Evolutionary conservation across 2,888 invertebrate species (phyloP), one percentile per base, ranked within the genome.

Genomic region (Agrotis clavis): DNA sequence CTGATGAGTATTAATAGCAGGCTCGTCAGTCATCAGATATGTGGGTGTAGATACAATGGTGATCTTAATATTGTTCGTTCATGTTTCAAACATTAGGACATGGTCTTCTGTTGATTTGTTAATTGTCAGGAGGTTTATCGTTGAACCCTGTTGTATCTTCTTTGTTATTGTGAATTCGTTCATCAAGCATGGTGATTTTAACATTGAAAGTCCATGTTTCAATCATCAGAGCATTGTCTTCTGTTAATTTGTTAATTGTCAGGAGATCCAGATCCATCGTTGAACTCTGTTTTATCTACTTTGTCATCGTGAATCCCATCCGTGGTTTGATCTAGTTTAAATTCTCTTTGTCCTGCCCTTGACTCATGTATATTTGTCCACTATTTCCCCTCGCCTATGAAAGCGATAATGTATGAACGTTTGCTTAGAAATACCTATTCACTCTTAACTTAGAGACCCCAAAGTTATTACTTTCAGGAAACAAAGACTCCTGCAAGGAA

Each of bases 1-100:
- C 56, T 66, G 45, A 70, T 70, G 48, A 64, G 14, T 30, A 70
- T 74, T 70, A 67, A 66, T 79, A 47, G 60, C 51, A 71, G 77
- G 63, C 63, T 51, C 48, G 53, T 30, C 19, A 66, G 59, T 65
- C 53, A 45, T 57, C 51, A 62, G 13, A 72, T 73, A 53, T 69
- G 56, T 67, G 60, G 19, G 41, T n/a, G 35, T 14, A 19, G 47
- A 63, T 21, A 64, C 50, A 19, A 45, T 54, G 51, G 16, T 7
- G 60, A 61, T 63, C 63, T 74, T 69, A 74, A 21, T 48, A 30
- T 66, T 78, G 59, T 51, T 59, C 47, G 63, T 73, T 78, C 62
- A 78, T 45, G 48, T 53, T 51, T 30, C 41, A 59, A 72, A 67
- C 63, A 61, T 50, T 21, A 71, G 53, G 18, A 4, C 19, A 67